Evolutionary conservation across 2,113 vertebrate genomes (phyloP).

Genomic region (Gobiocypris rarus): DNA sequence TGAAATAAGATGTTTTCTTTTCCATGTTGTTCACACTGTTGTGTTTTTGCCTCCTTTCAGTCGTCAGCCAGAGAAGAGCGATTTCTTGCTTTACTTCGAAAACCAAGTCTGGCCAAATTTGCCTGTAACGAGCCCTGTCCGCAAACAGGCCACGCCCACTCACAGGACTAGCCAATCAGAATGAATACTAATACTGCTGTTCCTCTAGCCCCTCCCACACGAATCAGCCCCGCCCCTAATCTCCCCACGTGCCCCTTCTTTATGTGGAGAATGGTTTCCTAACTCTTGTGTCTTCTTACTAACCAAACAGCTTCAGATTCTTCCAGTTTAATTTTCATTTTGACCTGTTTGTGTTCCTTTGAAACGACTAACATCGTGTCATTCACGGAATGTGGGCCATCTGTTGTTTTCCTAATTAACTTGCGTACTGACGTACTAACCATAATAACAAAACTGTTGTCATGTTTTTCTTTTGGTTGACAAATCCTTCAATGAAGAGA

Average conservation of each 20-base stretch:
- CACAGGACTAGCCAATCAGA: conserved; percentile 67
- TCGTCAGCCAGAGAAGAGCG: conserved; percentile 28
- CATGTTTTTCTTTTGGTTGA: conserved; percentile 49
- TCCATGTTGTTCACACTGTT: neutral
- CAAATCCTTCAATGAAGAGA: conserved; percentile 62
- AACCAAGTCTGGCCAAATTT: conserved; percentile 53
- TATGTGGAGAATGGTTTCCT: conserved; percentile 76
- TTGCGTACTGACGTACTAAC: conserved; percentile 79
- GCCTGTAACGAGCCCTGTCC: conserved; percentile 44
- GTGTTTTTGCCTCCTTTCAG: conserved; percentile 33
- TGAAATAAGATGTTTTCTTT: neutral
- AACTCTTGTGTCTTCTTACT: conserved; percentile 88
- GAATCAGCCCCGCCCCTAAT: conserved; percentile 59
- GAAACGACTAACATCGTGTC: conserved; percentile 86
- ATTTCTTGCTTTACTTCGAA: conserved; percentile 7
- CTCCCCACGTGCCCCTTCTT: conserved; percentile 52
- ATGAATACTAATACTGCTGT: conserved; percentile 75
- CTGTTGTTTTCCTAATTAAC: conserved; percentile 78
- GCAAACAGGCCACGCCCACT: conserved; percentile 50
- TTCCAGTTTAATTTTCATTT: conserved; percentile 73
- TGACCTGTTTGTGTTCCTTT: conserved; percentile 68
- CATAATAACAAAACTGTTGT: conserved; percentile 74
- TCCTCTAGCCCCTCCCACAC: conserved; percentile 69
- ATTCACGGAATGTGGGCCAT: conserved; percentile 87
- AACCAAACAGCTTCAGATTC: conserved; percentile 79